Evolutionary conservation across 2,113 vertebrate species (phyloP), one percentile per base, ranked within the genome.

Genomic region (Rafetus swinhoei): DNA sequence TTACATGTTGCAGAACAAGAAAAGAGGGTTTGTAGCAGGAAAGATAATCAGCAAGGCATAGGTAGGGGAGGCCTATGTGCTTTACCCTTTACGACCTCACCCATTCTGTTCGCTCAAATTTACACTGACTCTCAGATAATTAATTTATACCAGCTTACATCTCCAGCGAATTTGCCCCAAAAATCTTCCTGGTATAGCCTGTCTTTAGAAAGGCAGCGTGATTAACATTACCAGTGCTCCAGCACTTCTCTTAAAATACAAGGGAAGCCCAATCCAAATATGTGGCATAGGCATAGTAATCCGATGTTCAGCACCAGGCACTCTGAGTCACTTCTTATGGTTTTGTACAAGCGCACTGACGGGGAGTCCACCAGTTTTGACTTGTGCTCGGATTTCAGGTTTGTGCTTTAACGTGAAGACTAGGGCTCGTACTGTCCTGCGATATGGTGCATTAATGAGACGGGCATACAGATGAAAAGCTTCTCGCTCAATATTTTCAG

Each of bases 401-500:
- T 96, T 98, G 95, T 99, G 99, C 98, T 98, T 99, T 97, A 99
- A 98, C 92, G 99, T 98, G 95, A 99, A 99, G 92, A 99, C 99
- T 90, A 99, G 98, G 9, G 99, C 97, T 93, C 99, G 97, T 84
- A 99, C 96, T 2, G 97, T 99, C 95, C 98, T 98, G 95, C 99
- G 98, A 91, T 99, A 99, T 0, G 98, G 98, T 5, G 97, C 89
- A n/a, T 98, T 99, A 97, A 99, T 97, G 94, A 99, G 97, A 90
- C 99, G 98, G 79, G 98, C 99, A 93, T 98, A 98, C 97, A 98
- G 98, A 97, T 99, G 99, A 97, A 99, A 99, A 87, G 98, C 98
- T 97, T 99, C 99, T 95, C 98, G 98, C 97, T 99, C 99, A 12
- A 99, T 99, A 98, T 99, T 99, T 98, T 99, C 99, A 93, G 98